These are phyloP conservation scores for Amphimallon solstitiale DNA, from an alignment of 2,888 invertebrate species.

Conservation along the genomic window DNA sequence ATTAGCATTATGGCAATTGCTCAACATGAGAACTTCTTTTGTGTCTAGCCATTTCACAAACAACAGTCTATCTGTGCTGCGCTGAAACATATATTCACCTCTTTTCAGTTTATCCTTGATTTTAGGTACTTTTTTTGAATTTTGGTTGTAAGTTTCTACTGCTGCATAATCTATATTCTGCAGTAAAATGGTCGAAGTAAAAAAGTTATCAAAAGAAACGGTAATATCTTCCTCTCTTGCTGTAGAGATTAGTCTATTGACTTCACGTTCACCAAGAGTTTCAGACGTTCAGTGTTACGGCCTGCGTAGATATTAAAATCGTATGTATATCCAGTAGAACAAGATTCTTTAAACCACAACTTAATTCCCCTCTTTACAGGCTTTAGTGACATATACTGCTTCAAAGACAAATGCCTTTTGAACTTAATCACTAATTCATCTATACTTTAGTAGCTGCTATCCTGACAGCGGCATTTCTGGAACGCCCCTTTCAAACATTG, in stretches of 20 bases:
- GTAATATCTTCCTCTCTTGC: conserved; percentile 27
- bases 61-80: conserved; percentile 41
- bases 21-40: conserved; percentile 51
- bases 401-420: conserved; percentile 25
- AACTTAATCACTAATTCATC: conserved; percentile 35
- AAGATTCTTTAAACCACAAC: conserved; percentile 3
- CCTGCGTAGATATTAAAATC: conserved; percentile 41
- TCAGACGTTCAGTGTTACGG: too few relatives aligned
- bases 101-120: neutral
- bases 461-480: conserved; percentile 35
- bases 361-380: conserved; percentile 26
- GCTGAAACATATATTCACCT: too few relatives aligned
- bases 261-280: too few relatives aligned
- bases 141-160: neutral
- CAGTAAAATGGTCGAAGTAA: conserved; percentile 28
- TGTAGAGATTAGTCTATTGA: too few relatives aligned
- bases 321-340: conserved; percentile 39
- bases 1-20: conserved; percentile 49
- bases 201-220: neutral
- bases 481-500: conserved; percentile 44
- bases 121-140: neutral
- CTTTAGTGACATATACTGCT: conserved; percentile 31
- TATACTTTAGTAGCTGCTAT: conserved; percentile 31
- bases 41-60: conserved; percentile 49
- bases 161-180: conserved; percentile 41